Evolutionary conservation across 2,113 vertebrate species (phyloP), one percentile per base, ranked within the genome.

Genomic region (Plotosus lineatus): DNA sequence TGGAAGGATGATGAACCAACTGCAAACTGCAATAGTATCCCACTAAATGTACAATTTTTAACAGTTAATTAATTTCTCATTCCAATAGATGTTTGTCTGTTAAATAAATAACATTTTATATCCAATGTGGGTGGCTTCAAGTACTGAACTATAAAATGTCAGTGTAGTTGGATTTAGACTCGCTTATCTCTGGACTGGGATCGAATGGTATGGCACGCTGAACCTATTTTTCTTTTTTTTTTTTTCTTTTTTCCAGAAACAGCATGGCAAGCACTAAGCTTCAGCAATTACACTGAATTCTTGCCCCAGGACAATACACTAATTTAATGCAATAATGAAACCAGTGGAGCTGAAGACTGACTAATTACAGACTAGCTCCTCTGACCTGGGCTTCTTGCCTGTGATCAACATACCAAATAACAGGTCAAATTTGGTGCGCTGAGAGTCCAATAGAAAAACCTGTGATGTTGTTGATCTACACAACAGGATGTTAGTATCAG

Each of bases 271-370:
- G 21, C 44, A 78, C 63, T 69, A 79, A 69, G 48, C 77, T 26
- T 15, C 61, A 53, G 48, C 77, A 53, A 46, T 68, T 78, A 48
- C 61, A 66, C 48, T n/a, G 53, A 71, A 61, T 78, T 58, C 61
- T 33, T 58, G 56, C 28, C 31, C 23, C 69, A 73, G 33, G 81
- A 82, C 58, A 46, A 83, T 68, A 40, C 38, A 56, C 55, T 36
- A 61, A 60, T 80, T 61, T 61, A 69, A 33, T 60, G 65, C 68
- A 40, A 69, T 71, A 23, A 63, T n/a, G 77, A 79, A 75, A 79
- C 82, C 77, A 79, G 65, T 42, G 40, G 53, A 79, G 78, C 53
- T 44, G 44, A 76, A 65, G 36, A 77, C 72, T 63, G 46, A 55
- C 36, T 55, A 77, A 84, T 77, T 63, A 77, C 50, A 33, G 23